A percentile compares a stretch with the other conserved stretches of the same genome.
These are phyloP conservation scores for Palloptera scutellata DNA, from an alignment of 2,888 invertebrate genomes.

Conservation along the genomic window DNA sequence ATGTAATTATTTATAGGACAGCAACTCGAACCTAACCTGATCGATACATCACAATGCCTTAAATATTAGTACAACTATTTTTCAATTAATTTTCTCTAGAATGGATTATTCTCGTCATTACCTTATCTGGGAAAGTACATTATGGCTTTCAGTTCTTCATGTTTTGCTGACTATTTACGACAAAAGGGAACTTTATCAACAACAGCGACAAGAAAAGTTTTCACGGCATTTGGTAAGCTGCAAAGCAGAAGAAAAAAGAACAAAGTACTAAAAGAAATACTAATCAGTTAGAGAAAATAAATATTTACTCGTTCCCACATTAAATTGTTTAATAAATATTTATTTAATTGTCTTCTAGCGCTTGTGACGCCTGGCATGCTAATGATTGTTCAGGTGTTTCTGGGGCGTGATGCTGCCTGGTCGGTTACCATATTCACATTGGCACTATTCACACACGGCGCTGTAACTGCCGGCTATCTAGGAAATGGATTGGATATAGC, in stretches of 20 bases:
- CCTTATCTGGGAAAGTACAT: slow-evolving; percentile 88
- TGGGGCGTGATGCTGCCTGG: slow-evolving; percentile 74
- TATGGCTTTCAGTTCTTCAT: slow-evolving; percentile 78
- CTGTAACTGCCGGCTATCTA: slow-evolving; percentile 84
- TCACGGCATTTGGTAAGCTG: slow-evolving; percentile 70
- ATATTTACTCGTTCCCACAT: not conserved
- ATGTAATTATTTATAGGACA: too few species aligned
- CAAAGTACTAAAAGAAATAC: not conserved
- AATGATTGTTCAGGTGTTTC: slow-evolving; percentile 78
- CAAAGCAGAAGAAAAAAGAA: too few species aligned
- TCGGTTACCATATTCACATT: slow-evolving; percentile 81
- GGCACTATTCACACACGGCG: slow-evolving; percentile 84
- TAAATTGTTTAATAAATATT: not conserved
- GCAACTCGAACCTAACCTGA: too few species aligned
- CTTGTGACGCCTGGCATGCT: slow-evolving; percentile 73
- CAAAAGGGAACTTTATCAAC: slow-evolving; percentile 75
- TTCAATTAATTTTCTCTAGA: slow-evolving; percentile 66
- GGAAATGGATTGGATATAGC: slow-evolving; percentile 88
- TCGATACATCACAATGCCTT: too few species aligned
- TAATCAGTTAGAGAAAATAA: not conserved
- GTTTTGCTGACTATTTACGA: slow-evolving; percentile 76
- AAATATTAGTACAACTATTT: not conserved
- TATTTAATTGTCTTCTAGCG: slow-evolving; percentile 62
- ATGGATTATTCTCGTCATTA: slow-evolving; percentile 82
- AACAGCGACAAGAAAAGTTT: slow-evolving; percentile 76